Base-by-base conservation (phyloP, 2,797 vertebrate genomes). In the Spinibarbus caldwelli region DNA sequence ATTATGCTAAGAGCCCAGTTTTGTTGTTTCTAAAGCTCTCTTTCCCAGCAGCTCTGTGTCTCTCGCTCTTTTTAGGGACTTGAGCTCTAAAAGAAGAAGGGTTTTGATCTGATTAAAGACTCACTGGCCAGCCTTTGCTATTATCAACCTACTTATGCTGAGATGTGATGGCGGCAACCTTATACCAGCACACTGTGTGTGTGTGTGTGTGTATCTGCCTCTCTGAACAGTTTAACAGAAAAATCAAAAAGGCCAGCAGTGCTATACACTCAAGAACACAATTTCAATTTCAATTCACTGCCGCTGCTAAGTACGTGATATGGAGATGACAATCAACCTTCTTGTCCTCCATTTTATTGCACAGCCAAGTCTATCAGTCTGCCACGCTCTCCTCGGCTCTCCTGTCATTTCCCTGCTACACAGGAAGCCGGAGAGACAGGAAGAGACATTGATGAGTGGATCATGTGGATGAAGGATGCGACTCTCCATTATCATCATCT, bases 261-360 rank as follows among this genome's bases (percentile, higher is more conserved):
- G 90, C 90, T 87, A 87, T 89, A 91, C 82, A 87, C 91, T 91
- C 90, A 94, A 93, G 91, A 95, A 93, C 93, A 93, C 90, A 92
- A 92, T 94, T 95, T 95, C 92, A 94, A 93, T 95, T 93, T 95
- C 93, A 94, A 93, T 94, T 93, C 92, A 89, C 88, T 89, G 90
- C 88, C 87, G 67, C 89, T 91, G 92, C 92, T 94, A 92, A 93
- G 91, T 93, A 89, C 86, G 87, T 89, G 87, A 93, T 92, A 92
- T 92, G 92, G 93, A 93, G 93, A 94, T 93, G 92, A 91, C 93
- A 93, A 94, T 95, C 93, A 92, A 88, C 90, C 89, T 43, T 11
- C 73, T 38, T 41, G 80, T 73, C 64, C 79, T 70, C 59, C 54
- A 41, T 38, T 86, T 78, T 67, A 67, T 80, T 80, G 66, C 43